These are phyloP conservation scores for Rhinogobio ventralis DNA, from an alignment of 2,797 vertebrate genomes.

Conservation along the genomic window DNA sequence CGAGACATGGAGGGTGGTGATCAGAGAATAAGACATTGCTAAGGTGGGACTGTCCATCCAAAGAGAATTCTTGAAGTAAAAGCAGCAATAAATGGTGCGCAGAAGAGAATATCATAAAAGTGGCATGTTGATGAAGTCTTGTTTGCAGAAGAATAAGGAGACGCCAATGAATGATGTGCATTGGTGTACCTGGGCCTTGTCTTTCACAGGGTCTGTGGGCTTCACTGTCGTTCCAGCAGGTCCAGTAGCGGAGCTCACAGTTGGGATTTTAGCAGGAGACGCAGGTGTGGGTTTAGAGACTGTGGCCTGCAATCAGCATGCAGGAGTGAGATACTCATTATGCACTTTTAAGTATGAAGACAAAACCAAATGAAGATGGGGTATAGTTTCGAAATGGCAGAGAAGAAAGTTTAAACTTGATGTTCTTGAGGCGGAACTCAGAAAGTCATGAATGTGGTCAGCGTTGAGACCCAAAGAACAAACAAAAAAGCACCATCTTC, in stretches of 20 bases:
- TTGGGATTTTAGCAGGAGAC: conserved; percentile 63
- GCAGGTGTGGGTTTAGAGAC: conserved; percentile 47
- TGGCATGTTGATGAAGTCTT: not conserved
- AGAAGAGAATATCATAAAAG: not conserved
- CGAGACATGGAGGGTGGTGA: conserved; percentile 25
- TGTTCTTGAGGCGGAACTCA: not conserved
- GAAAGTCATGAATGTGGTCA: not conserved
- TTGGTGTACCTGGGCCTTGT: conserved; percentile 69
- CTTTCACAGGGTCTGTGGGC: conserved; percentile 64
- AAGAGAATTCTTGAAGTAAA: conserved; percentile 6
- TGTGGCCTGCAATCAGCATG: conserved; percentile 67
- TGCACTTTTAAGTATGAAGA: not conserved
- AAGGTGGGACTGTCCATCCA: not conserved
- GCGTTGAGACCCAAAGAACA: not conserved
- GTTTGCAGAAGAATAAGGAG: not conserved
- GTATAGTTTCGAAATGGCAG: conserved; percentile 13
- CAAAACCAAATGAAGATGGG: not conserved
- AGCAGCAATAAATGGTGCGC: not conserved
- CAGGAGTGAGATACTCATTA: conserved; percentile 35
- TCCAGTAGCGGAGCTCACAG: conserved; percentile 43
- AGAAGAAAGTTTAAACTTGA: not conserved
- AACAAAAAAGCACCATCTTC: not conserved
- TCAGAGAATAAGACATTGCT: not conserved
- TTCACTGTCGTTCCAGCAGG: conserved; percentile 31
- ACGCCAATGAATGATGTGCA: not conserved